Evolutionary conservation across 2,888 invertebrate species (phyloP).

Genomic region (Eurois occulta): DNA sequence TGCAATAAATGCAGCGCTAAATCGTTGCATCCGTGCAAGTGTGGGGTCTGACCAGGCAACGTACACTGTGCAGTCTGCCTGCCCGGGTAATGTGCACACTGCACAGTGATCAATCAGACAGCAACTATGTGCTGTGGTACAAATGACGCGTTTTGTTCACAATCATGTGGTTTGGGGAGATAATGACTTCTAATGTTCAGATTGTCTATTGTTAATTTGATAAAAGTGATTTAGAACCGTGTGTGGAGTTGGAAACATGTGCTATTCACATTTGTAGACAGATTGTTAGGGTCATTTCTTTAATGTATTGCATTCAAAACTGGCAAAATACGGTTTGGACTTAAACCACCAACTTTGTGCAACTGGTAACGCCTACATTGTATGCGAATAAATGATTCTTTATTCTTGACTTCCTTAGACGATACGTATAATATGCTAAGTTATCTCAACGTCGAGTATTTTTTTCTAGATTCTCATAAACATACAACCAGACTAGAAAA

Average conservation of each 20-base stretch:
- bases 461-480: constrained; percentile 21
- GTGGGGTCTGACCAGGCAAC: constrained; percentile 25
- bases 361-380: background rate
- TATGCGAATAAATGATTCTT: background rate
- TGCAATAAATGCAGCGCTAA: constrained; percentile 63
- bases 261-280: constrained; percentile 13
- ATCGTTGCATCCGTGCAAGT: constrained; percentile 66
- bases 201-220: constrained; percentile 55
- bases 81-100: constrained; percentile 43
- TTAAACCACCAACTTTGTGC: background rate
- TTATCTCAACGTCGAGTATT: background rate
- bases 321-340: background rate
- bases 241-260: constrained; percentile 9
- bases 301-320: background rate
- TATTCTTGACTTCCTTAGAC: background rate
- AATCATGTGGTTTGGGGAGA: constrained; percentile 24
- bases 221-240: constrained; percentile 25
- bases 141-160: constrained; percentile 66
- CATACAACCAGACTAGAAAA: constrained; percentile 26
- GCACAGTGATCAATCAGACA: constrained; percentile 65
- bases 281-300: constrained; percentile 13
- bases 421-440: constrained; percentile 8
- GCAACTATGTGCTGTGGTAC: constrained; percentile 58
- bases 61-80: constrained; percentile 20
- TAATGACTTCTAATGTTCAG: constrained; percentile 36